Evolutionary conservation across 2,888 invertebrate species (phyloP).

Genomic region (Ophion slaviceki): DNA sequence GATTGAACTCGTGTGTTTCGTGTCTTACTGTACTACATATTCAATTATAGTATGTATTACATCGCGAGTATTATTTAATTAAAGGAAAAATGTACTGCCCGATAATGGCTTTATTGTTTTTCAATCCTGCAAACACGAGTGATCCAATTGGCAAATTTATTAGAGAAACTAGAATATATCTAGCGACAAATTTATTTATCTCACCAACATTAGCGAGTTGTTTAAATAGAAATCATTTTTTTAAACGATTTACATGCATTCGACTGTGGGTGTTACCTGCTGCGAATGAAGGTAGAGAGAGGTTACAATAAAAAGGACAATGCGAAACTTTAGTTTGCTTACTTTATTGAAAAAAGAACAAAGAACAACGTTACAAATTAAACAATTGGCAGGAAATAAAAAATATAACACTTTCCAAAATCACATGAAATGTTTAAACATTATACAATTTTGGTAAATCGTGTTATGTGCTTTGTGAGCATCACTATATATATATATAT

Average conservation of each 20-base stretch:
- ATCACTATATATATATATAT: conserved; percentile 79
- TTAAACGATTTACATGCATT: background rate
- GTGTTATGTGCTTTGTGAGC: conserved; percentile 82
- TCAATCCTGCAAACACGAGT: background rate
- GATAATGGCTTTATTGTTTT: conserved; percentile 5
- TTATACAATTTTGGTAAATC: conserved; percentile 70
- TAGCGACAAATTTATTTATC: background rate
- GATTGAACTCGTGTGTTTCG: conserved; percentile 37
- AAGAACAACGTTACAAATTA: conserved; percentile 83
- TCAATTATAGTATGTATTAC: conserved; percentile 29
- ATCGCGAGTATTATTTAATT: conserved; percentile 40
- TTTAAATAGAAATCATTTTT: background rate
- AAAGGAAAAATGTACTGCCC: conserved; percentile 28
- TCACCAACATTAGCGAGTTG: background rate
- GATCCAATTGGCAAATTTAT: background rate
- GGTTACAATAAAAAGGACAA: conserved; percentile 7
- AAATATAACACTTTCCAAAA: conserved; percentile 83
- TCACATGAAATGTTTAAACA: conserved; percentile 82
- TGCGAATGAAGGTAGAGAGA: background rate
- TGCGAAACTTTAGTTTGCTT: conserved; percentile 72
- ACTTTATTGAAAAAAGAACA: conserved; percentile 83
- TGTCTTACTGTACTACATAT: conserved; percentile 12
- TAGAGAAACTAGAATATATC: background rate
- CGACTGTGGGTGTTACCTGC: background rate
- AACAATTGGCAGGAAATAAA: conserved; percentile 83